A percentile compares a stretch with the other conserved stretches of the same genome.
Conservation (phyloP, 1,140 invertebrate genomes). For the Drosophila lowei region DNA sequence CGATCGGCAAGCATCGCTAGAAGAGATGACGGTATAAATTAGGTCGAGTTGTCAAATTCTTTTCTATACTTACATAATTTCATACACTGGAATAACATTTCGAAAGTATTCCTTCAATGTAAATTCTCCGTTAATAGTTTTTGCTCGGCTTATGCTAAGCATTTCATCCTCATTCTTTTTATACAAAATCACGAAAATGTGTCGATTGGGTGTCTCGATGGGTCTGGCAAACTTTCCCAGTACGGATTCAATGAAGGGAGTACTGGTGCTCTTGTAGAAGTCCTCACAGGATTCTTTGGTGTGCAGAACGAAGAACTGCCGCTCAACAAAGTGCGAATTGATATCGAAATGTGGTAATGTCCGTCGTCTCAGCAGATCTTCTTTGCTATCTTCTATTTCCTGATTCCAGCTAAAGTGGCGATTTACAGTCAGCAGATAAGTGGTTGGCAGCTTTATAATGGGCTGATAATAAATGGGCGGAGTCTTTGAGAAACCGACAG, state of each 20-base stretch:
- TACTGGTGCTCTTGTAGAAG: conserved; percentile 37
- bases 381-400: conserved; percentile 17
- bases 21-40: conserved; percentile 9
- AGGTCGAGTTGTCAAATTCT: not conserved
- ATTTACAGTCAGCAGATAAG: conserved; percentile 50
- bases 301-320: conserved; percentile 65
- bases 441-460: conserved; percentile 29
- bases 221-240: conserved; percentile 56
- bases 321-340: conserved; percentile 25
- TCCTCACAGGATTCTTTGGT: conserved; percentile 18
- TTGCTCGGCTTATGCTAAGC: conserved; percentile 48
- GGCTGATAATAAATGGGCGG: conserved; percentile 29
- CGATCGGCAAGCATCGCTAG: conserved; percentile 44
- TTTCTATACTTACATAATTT: conserved; percentile 61
- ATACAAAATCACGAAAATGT: conserved; percentile 72
- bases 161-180: conserved; percentile 55
- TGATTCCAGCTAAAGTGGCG: conserved; percentile 44
- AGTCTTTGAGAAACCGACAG: conserved; percentile 37
- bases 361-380: not conserved
- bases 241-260: conserved; percentile 35
- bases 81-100: conserved; percentile 53
- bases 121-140: conserved; percentile 41
- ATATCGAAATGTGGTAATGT: not conserved
- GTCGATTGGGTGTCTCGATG: conserved; percentile 37
- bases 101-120: conserved; percentile 67